Percentiles rank a stretch among this genome's conserved stretches.
phyloP scores from a whole-genome alignment of 2,797 vertebrate species.

The Podarcis siculus region DNA sequence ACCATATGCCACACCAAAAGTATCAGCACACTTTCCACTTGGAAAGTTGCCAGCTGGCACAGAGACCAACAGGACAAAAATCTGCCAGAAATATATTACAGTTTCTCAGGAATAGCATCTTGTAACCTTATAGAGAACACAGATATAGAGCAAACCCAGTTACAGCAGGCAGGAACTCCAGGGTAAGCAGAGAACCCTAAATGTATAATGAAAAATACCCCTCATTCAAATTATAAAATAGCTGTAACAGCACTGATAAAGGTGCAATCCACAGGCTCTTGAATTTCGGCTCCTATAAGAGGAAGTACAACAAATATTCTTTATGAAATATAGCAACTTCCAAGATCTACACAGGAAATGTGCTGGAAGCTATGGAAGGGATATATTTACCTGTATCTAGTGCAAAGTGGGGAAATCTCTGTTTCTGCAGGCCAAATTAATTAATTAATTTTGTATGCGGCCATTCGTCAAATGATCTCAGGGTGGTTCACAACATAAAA shows the following conservation, averaged over 20 bases:
- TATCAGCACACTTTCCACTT: slow-evolving; percentile 39
- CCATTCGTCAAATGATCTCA: too few species aligned
- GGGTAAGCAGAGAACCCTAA: slow-evolving; percentile 14
- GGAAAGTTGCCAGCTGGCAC: slow-evolving; percentile 34
- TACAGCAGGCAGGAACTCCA: not conserved
- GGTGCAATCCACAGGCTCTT: not conserved
- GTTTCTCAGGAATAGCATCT: slow-evolving; percentile 24
- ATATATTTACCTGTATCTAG: not conserved
- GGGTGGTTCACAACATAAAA: too few species aligned
- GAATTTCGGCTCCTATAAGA: not conserved
- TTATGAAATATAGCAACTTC: not conserved
- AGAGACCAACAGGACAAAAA: slow-evolving; percentile 38
- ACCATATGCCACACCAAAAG: slow-evolving; percentile 37
- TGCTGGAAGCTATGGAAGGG: not conserved
- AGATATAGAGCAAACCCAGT: slow-evolving; percentile 8
- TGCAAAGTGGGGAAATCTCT: too few species aligned
- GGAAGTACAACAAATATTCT: not conserved
- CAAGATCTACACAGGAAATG: accelerated
- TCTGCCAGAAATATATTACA: slow-evolving; percentile 28
- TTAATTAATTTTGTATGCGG: too few species aligned
- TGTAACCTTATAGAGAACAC: not conserved
- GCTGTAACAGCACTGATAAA: slow-evolving; percentile 10
- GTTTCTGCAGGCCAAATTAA: too few species aligned
- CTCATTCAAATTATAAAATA: not conserved
- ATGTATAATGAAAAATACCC: not conserved